These are phyloP conservation scores for Thaumetopoea pityocampa DNA, from an alignment of 1,140 invertebrate genomes.

Conservation along the genomic window DNA sequence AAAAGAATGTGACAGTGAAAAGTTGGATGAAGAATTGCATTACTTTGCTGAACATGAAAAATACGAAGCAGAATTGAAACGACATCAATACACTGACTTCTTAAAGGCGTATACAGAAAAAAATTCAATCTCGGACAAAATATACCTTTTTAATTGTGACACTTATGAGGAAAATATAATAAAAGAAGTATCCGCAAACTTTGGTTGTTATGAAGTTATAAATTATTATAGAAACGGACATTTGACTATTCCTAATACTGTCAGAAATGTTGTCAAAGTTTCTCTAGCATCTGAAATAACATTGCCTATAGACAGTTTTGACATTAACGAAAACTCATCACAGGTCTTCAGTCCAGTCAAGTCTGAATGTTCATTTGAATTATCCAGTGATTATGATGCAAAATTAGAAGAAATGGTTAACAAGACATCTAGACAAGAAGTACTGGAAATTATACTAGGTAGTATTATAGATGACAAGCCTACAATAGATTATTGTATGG, in stretches of 20 bases:
- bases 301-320: slow-evolving; percentile 39
- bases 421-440: slow-evolving; percentile 57
- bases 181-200: slow-evolving; percentile 34
- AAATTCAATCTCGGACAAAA: slow-evolving; percentile 26
- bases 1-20: slow-evolving; percentile 1
- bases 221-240: slow-evolving; percentile 58
- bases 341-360: slow-evolving; percentile 56
- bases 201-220: slow-evolving; percentile 47
- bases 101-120: slow-evolving; percentile 33
- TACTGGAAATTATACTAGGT: slow-evolving; percentile 67
- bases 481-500: slow-evolving; percentile 52
- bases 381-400: slow-evolving; percentile 55
- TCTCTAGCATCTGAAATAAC: slow-evolving; percentile 46
- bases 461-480: slow-evolving; percentile 49
- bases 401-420: slow-evolving; percentile 67
- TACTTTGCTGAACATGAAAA: slow-evolving; percentile 60
- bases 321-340: slow-evolving; percentile 19
- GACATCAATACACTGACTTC: slow-evolving; percentile 40
- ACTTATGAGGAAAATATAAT: slow-evolving; percentile 57
- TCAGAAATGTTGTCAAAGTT: slow-evolving; percentile 43
- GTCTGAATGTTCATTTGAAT: slow-evolving; percentile 64
- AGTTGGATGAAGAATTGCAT: slow-evolving; percentile 25
- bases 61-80: slow-evolving; percentile 47
- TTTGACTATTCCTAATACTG: slow-evolving; percentile 37
- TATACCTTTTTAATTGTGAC: slow-evolving; percentile 60